phyloP scores from a whole-genome alignment of 2,797 vertebrate species.

The Coranthus polyacanthus region DNA sequence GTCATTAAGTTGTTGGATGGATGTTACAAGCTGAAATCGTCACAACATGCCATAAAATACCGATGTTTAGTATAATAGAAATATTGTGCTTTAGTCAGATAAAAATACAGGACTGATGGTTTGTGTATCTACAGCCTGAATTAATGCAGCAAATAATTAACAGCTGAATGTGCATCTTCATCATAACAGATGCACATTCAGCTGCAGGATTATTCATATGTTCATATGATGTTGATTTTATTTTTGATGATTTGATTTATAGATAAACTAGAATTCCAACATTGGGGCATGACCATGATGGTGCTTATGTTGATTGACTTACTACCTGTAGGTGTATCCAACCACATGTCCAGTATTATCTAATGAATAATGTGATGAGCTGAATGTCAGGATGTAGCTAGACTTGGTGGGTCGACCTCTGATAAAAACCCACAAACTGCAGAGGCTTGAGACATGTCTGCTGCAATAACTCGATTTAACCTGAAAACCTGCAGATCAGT shows the following conservation, averaged over 20 bases:
- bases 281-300: not conserved
- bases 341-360: slow-evolving; percentile 9
- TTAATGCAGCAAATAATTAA: slow-evolving; percentile 2
- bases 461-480: slow-evolving; percentile 63
- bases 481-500: slow-evolving; percentile 50
- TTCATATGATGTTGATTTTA: too few species aligned
- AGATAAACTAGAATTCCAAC: slow-evolving; percentile 1
- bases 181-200: too few species aligned
- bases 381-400: slow-evolving; percentile 18
- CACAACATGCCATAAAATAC: slow-evolving; percentile 30
- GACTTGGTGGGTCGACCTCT: slow-evolving; percentile 13
- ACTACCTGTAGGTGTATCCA: too few species aligned
- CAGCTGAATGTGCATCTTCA: too few species aligned
- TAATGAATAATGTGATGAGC: slow-evolving; percentile 25
- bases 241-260: too few species aligned
- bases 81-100: slow-evolving; percentile 14
- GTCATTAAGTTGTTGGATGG: slow-evolving; percentile 59
- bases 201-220: too few species aligned
- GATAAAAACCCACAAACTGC: too few species aligned
- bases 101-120: not conserved
- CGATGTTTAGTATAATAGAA: slow-evolving; percentile 26
- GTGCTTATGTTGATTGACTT: too few species aligned
- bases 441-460: slow-evolving; percentile 47
- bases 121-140: not conserved
- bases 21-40: slow-evolving; percentile 37